Evolutionary conservation across 2,888 invertebrate genomes (phyloP).

Genomic region (Achlya flavicornis): DNA sequence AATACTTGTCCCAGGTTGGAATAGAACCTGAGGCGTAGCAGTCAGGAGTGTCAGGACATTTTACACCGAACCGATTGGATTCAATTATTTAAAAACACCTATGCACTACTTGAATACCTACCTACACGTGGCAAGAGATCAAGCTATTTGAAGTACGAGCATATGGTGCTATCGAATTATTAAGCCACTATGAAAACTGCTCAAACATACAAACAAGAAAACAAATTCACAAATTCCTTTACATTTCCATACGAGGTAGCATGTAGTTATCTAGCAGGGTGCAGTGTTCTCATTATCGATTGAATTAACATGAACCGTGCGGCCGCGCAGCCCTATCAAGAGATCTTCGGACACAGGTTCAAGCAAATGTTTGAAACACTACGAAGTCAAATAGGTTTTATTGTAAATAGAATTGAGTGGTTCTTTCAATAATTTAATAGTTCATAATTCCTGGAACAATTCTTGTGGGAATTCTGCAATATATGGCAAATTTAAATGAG

Average conservation of each 20-base stretch:
- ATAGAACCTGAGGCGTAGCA: too few relatives aligned
- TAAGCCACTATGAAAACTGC: too few relatives aligned
- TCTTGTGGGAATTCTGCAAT: background rate
- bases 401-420: background rate
- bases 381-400: background rate
- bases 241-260: constrained; percentile 7
- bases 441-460: background rate
- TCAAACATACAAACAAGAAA: background rate
- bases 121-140: background rate
- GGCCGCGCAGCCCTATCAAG: constrained; percentile 39
- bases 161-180: too few relatives aligned
- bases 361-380: constrained; percentile 24
- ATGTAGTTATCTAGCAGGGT: constrained; percentile 13
- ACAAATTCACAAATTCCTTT: background rate
- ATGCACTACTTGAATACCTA: too few relatives aligned
- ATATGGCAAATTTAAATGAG: too few relatives aligned
- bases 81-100: too few relatives aligned
- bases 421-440: background rate
- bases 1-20: too few relatives aligned
- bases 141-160: background rate
- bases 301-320: constrained; percentile 59
- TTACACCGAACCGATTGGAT: too few relatives aligned
- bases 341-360: constrained; percentile 24
- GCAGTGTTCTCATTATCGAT: constrained; percentile 44
- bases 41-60: too few relatives aligned